A percentile compares a stretch with the other conserved stretches of the same genome.
Evolutionary conservation across 1,140 invertebrate genomes (phyloP).

Genomic region (Schlechtendalia chinensis): DNA sequence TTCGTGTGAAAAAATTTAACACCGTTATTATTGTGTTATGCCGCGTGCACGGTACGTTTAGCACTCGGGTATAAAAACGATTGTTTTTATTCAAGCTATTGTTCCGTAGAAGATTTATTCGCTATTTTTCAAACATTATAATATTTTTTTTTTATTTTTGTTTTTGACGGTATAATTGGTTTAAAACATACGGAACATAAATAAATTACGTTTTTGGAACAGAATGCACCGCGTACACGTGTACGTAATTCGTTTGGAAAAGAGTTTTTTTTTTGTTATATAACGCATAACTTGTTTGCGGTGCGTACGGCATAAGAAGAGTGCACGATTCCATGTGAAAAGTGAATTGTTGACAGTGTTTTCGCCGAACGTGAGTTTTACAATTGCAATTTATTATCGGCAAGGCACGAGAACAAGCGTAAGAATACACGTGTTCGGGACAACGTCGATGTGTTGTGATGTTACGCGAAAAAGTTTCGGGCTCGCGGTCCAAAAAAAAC

Average conservation of each 20-base stretch:
- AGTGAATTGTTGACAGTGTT: too few relatives aligned
- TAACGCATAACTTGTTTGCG: neutral
- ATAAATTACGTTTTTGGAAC: neutral
- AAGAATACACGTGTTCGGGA: too few relatives aligned
- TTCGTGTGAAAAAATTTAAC: conserved; percentile 24
- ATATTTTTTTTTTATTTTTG: neutral
- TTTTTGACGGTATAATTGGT: neutral
- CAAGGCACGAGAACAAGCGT: too few relatives aligned
- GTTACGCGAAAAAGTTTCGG: too few relatives aligned
- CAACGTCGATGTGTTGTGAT: too few relatives aligned
- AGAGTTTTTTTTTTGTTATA: neutral
- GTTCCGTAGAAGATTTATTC: neutral
- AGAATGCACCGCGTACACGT: neutral
- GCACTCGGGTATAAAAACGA: neutral
- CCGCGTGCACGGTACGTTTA: neutral
- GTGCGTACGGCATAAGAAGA: neutral
- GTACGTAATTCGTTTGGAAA: neutral
- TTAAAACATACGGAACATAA: neutral
- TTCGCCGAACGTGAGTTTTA: too few relatives aligned
- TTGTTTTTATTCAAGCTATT: neutral
- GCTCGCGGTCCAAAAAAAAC: too few relatives aligned
- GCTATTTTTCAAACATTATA: neutral
- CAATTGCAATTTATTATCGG: too few relatives aligned
- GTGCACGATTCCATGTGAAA: too few relatives aligned
- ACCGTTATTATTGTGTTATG: neutral